These are phyloP conservation scores for Acanthurus tractus DNA, from an alignment of 2,797 vertebrate species.

Conservation along the genomic window DNA sequence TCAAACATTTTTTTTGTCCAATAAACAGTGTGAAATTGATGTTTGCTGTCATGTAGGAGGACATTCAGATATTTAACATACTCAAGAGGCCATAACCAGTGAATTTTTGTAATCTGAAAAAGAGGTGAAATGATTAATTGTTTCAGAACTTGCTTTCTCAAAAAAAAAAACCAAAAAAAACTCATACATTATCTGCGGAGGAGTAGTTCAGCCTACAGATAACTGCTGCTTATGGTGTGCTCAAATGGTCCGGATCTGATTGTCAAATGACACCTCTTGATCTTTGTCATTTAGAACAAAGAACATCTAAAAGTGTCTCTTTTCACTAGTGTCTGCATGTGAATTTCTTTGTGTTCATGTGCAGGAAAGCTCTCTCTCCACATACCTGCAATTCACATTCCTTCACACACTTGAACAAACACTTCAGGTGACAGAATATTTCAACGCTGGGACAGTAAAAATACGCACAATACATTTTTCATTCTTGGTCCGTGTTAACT, in stretches of 20 bases:
- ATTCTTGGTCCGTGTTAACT: conserved; percentile 8
- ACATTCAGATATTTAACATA: not conserved
- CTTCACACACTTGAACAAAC: conserved; percentile 12
- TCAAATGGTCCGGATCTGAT: not conserved
- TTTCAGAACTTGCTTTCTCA: too few relatives aligned
- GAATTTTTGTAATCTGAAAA: not conserved
- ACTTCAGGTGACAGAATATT: conserved; percentile 16
- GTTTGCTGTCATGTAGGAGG: not conserved
- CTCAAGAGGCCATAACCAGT: not conserved
- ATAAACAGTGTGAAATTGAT: not conserved
- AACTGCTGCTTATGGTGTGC: not conserved
- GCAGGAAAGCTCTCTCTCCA: not conserved
- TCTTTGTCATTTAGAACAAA: not conserved
- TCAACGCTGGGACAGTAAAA: conserved; percentile 1
- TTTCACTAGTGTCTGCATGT: not conserved
- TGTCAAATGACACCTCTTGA: not conserved
- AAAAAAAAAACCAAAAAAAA: too few relatives aligned
- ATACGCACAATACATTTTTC: conserved; percentile 7
- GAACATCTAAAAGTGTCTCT: not conserved
- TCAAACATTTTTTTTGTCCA: not conserved
- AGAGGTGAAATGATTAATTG: not conserved
- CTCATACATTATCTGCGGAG: not conserved
- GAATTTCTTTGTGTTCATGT: not conserved
- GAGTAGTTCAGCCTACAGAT: not conserved
- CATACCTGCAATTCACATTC: conserved; percentile 35